Evolutionary conservation across 2,113 vertebrate species (phyloP).

Genomic region (Malurus alboscapulatus): DNA sequence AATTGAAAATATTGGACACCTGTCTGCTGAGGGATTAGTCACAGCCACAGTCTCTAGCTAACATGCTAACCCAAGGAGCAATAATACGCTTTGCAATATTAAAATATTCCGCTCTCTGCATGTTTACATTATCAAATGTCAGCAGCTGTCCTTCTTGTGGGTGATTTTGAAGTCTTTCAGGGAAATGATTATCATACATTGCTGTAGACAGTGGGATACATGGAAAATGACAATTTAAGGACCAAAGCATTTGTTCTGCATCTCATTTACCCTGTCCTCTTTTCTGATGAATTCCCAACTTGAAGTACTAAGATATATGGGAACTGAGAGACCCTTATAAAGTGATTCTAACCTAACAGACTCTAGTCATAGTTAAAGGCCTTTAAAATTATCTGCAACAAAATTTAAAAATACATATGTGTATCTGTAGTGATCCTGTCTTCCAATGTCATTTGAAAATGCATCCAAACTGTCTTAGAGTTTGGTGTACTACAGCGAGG

Average conservation of each 20-base stretch:
- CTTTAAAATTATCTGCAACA: neutral
- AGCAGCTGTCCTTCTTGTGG: neutral
- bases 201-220: neutral
- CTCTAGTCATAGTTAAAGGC: neutral
- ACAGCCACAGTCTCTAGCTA: neutral
- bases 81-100: neutral
- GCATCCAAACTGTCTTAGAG: neutral
- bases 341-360: neutral
- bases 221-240: neutral
- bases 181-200: neutral
- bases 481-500: neutral
- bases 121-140: neutral
- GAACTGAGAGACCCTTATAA: neutral
- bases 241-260: neutral
- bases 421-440: fast-evolving
- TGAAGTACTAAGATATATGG: neutral
- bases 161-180: neutral
- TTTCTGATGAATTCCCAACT: neutral
- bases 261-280: neutral
- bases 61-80: neutral
- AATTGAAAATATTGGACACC: neutral
- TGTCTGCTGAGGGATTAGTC: neutral
- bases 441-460: neutral
- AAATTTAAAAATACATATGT: neutral
- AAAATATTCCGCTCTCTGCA: neutral